A percentile compares a stretch with the other conserved stretches of the same genome.
Conservation (phyloP, 2,113 vertebrate genomes). For the Gracilinanus agilis region DNA sequence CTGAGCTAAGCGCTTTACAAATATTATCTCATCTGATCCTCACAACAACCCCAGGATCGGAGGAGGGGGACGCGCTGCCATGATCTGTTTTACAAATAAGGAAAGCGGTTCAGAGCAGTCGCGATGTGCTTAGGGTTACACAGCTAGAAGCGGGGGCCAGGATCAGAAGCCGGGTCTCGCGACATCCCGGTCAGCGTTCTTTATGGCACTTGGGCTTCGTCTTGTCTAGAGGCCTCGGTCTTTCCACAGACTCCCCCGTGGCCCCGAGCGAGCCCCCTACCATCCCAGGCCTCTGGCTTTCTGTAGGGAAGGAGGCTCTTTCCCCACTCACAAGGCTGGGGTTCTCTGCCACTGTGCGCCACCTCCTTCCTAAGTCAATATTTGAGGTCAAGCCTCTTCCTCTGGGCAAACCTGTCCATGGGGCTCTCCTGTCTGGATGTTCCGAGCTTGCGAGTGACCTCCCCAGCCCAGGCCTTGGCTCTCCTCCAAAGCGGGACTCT, state of each 20-base stretch:
- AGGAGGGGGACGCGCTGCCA: not conserved
- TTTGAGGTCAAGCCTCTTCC: not conserved
- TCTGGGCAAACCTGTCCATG: not conserved
- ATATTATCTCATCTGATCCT: not conserved
- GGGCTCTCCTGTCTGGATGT: not conserved
- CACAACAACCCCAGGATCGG: not conserved
- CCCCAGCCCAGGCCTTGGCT: not conserved
- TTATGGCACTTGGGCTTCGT: not conserved
- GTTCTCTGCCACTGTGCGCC: not conserved
- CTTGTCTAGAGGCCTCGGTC: not conserved
- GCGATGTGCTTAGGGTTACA: not conserved
- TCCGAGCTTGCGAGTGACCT: not conserved
- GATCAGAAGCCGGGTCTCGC: not conserved
- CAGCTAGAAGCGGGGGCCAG: not conserved
- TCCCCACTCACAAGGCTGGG: not conserved
- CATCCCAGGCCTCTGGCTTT: not conserved
- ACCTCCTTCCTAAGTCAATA: not conserved
- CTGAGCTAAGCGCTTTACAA: not conserved
- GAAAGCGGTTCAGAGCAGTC: not conserved
- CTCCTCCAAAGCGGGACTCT: not conserved
- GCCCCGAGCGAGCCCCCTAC: no score
- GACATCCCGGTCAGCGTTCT: not conserved
- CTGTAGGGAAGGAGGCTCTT: not conserved
- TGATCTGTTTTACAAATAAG: not conserved
- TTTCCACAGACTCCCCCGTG: not conserved